Evolutionary conservation across 2,888 invertebrate species (phyloP), one percentile per base, ranked within the genome.

Genomic region (Ptycholaimellus sp.): DNA sequence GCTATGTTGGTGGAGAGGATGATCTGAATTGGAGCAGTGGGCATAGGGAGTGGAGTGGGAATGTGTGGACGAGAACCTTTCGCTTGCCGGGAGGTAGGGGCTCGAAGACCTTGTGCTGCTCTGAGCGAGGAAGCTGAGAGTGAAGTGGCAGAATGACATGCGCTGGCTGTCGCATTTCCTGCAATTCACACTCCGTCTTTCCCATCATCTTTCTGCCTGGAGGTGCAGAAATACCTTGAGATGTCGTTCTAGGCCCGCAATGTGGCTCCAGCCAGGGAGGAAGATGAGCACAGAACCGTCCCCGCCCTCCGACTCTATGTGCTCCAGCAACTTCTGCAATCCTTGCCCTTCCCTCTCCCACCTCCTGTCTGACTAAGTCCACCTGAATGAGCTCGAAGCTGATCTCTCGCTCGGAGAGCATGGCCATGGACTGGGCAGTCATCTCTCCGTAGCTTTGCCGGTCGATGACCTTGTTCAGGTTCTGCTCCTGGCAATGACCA

Each of bases 1-100:
- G 93, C 93, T 53, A 96, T 90, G 59, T 96, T 96, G 2, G 96
- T 96, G 0, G 90, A 76, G 14, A 96, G 63, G 51, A 96, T 93
- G 38, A 93, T 76, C 76, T 76, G 59, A 1, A 22, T 16, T 33
- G 17, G 13, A 22, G 9, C 2, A 31, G 9, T 14, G 16, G 13
- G 11, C 16, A 14, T 17, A 30, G 9, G 16, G 16, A 30, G 31
- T 30, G 13, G 11, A 16, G 13, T 30, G 31, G 13, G 16, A n/a
- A 16, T 14, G 14, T 17, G 11, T n/a, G 16, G 16, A 30, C 31
- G 3, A 9, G 9, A 7, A 7, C 13, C 25, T 13, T 13, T 25
- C 25, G 9, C 25, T 25, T 13, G 5, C 74, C 74, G 0, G 69
- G 64, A 0, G 81, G 76, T 0, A 82, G 80, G 0, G 76, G 71